These are phyloP conservation scores for Stegodyphus dumicola DNA, from an alignment of 1,140 invertebrate genomes.

Conservation along the genomic window DNA sequence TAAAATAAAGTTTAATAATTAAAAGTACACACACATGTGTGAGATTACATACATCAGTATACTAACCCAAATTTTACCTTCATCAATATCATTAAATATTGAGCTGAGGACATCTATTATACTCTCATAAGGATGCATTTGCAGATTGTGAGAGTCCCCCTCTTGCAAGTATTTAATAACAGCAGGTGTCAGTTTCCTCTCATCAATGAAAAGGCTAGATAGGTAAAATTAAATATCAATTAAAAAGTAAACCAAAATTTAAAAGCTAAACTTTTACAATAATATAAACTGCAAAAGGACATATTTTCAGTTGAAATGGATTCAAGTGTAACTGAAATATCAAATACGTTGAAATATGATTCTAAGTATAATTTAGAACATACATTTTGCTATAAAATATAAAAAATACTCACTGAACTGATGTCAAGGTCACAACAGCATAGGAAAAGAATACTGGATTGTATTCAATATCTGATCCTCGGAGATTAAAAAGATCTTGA, in stretches of 20 bases:
- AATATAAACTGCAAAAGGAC: not conserved
- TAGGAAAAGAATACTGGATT: slow-evolving; percentile 98
- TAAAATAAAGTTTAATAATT: too few relatives aligned
- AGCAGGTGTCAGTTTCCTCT: slow-evolving; percentile 72
- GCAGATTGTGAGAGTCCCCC: slow-evolving; percentile 2
- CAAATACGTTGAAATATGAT: too few relatives aligned
- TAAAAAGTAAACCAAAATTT: not conserved
- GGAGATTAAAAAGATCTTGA: slow-evolving; percentile 87
- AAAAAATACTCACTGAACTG: slow-evolving; percentile 70
- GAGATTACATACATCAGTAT: not conserved
- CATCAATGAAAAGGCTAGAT: slow-evolving; percentile 78
- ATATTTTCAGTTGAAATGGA: not conserved
- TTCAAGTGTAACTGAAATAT: too few relatives aligned
- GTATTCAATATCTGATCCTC: slow-evolving; percentile 94
- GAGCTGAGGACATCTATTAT: not conserved
- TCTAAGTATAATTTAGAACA: not conserved
- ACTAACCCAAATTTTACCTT: slow-evolving; percentile 55
- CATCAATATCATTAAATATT: slow-evolving; percentile 7
- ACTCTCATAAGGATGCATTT: slow-evolving; percentile 25
- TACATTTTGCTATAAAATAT: not conserved
- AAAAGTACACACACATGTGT: too few relatives aligned
- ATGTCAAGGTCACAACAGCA: slow-evolving; percentile 77
- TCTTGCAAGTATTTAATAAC: slow-evolving; percentile 74
- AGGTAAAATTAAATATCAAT: slow-evolving; percentile 21
- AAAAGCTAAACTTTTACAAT: not conserved